These are phyloP conservation scores for Molossus molossus DNA, from an alignment of 2,797 vertebrate genomes.

Conservation along the genomic window DNA sequence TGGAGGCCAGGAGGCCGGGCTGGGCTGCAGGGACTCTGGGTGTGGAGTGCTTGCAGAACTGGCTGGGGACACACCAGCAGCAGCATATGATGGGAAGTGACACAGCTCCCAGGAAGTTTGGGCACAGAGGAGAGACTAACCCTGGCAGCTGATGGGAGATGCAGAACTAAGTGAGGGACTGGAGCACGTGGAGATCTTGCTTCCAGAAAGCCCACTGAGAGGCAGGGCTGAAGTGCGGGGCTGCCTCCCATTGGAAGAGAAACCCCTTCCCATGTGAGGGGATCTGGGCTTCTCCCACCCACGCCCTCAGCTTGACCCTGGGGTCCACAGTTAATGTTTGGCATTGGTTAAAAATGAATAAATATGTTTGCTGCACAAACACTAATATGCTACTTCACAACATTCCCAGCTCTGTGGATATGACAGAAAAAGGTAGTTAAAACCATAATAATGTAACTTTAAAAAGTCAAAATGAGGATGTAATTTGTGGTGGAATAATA, in stretches of 20 bases:
- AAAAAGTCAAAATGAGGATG: conserved; percentile 56
- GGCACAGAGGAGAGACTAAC: not conserved
- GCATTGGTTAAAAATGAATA: not conserved
- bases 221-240: not conserved
- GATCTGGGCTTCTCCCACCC: not conserved
- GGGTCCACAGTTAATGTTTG: not conserved
- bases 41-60: not conserved
- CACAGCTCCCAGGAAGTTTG: not conserved
- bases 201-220: not conserved
- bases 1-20: not conserved
- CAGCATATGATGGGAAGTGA: too few species aligned
- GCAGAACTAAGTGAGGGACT: not conserved
- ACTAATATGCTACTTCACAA: not conserved
- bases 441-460: not conserved
- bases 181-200: not conserved
- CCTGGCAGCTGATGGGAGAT: not conserved
- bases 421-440: not conserved
- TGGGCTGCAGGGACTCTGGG: not conserved
- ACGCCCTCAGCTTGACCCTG: not conserved
- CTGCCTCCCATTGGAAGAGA: not conserved
- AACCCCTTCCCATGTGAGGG: not conserved
- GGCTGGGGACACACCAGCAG: fast-evolving
- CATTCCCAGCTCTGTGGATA: not conserved
- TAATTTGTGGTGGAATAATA: conserved; percentile 39
- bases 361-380: not conserved